Percentiles rank a stretch among this genome's conserved stretches.
phyloP scores from a whole-genome alignment of 1,140 invertebrate genomes.

The Chionoecetes opilio region DNA sequence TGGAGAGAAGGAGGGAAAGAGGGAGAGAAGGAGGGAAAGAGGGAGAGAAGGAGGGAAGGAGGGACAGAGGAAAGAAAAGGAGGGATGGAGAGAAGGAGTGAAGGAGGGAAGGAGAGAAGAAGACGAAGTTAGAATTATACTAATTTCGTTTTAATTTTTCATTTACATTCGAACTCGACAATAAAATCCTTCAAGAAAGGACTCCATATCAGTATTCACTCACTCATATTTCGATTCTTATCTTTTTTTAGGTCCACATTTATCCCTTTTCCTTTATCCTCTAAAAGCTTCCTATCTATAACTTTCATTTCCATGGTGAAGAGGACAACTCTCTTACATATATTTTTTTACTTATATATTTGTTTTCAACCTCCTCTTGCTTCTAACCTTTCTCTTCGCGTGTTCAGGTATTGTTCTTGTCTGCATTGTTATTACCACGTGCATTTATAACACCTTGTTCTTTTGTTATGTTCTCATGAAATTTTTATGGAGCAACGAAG shows the following conservation, averaged over 20 bases:
- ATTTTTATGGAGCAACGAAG: not conserved
- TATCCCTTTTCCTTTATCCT: not conserved
- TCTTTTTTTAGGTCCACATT: constrained; percentile 1
- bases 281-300: not conserved
- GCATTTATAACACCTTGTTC: not conserved
- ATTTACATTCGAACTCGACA: constrained; percentile 2
- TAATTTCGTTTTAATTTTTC: not conserved
- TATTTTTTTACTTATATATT: not conserved
- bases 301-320: not conserved
- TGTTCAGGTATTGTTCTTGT: not conserved
- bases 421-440: not conserved
- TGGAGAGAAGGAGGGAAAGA: not conserved
- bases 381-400: not conserved
- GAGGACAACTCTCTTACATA: not conserved
- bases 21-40: not conserved
- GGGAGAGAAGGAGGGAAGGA: too few relatives aligned
- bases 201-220: constrained; percentile 29
- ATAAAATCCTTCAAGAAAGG: not conserved
- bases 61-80: too few relatives aligned
- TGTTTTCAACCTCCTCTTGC: not conserved
- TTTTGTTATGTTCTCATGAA: not conserved
- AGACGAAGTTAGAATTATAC: not conserved
- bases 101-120: too few relatives aligned
- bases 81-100: too few relatives aligned
- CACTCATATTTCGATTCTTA: not conserved